These are phyloP conservation scores for Pica pica DNA, from an alignment of 2,113 vertebrate species.

Conservation along the genomic window DNA sequence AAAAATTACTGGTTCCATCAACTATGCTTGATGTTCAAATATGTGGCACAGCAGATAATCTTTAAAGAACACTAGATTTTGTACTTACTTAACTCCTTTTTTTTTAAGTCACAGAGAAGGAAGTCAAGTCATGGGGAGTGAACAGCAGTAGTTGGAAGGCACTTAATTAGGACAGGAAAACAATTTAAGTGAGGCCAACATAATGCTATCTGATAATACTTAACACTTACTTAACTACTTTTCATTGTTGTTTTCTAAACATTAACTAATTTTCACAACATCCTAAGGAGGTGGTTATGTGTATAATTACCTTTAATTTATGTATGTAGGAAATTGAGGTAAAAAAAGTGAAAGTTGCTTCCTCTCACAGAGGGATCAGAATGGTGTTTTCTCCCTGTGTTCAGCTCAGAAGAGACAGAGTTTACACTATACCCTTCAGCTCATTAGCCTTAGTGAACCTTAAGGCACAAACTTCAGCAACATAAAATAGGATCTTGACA, in stretches of 20 bases:
- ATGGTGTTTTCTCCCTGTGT: neutral
- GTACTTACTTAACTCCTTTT: neutral
- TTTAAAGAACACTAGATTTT: conserved; percentile 32
- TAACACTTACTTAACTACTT: neutral
- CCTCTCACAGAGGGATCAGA: neutral
- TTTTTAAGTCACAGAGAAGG: neutral
- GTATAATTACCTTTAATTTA: neutral
- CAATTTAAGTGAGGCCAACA: neutral
- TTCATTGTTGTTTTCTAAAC: neutral
- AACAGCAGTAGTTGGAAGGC: neutral
- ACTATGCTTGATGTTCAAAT: neutral
- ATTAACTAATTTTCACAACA: conserved; percentile 13
- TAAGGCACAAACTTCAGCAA: neutral
- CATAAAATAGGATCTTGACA: neutral
- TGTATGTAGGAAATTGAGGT: neutral
- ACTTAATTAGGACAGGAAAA: neutral
- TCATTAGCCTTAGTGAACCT: neutral
- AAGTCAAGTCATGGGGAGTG: neutral
- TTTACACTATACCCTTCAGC: neutral
- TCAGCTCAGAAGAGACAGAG: neutral
- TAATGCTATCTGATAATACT: neutral
- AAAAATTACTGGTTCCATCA: conserved; percentile 25
- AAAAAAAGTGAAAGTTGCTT: neutral
- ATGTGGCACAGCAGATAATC: neutral
- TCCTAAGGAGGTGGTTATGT: neutral